These are phyloP conservation scores for Percopsis transmontana DNA, from an alignment of 2,113 vertebrate species.

Conservation along the genomic window DNA sequence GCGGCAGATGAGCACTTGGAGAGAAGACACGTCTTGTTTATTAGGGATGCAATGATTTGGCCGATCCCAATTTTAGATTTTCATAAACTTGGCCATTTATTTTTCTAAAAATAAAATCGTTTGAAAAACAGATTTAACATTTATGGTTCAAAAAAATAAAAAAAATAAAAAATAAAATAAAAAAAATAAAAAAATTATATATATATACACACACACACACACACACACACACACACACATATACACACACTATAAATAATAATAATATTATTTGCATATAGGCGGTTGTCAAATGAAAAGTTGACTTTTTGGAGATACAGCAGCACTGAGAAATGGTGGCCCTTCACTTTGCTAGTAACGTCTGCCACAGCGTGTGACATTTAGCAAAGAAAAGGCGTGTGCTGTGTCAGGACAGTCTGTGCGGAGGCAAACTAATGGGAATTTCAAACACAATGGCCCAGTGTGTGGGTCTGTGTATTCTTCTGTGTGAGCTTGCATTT, in stretches of 20 bases:
- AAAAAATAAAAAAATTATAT: not conserved
- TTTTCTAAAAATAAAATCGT: too few relatives aligned
- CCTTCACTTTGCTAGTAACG: slow-evolving; percentile 26
- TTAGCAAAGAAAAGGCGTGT: slow-evolving; percentile 47
- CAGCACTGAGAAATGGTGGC: not conserved
- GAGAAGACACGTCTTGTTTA: not conserved
- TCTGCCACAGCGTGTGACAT: slow-evolving; percentile 44
- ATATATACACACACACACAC: not conserved
- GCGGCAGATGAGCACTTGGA: not conserved
- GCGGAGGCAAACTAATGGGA: slow-evolving; percentile 47
- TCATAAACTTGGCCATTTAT: too few relatives aligned
- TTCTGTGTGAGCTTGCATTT: slow-evolving; percentile 22
- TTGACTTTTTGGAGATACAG: too few relatives aligned
- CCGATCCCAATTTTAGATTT: too few relatives aligned
- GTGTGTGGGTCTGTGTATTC: slow-evolving; percentile 36
- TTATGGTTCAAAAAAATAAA: too few relatives aligned
- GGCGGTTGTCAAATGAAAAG: too few relatives aligned
- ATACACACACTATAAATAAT: not conserved
- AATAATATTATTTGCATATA: too few relatives aligned
- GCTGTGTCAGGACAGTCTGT: slow-evolving; percentile 47
- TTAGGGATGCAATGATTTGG: too few relatives aligned
- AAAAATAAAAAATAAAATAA: not conserved
- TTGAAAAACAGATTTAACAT: too few relatives aligned
- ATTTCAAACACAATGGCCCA: slow-evolving; percentile 54
- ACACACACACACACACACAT: slow-evolving; percentile 5